These are phyloP conservation scores for Rhynchomys soricoides DNA, from an alignment of 2,113 vertebrate species.

Conservation along the genomic window DNA sequence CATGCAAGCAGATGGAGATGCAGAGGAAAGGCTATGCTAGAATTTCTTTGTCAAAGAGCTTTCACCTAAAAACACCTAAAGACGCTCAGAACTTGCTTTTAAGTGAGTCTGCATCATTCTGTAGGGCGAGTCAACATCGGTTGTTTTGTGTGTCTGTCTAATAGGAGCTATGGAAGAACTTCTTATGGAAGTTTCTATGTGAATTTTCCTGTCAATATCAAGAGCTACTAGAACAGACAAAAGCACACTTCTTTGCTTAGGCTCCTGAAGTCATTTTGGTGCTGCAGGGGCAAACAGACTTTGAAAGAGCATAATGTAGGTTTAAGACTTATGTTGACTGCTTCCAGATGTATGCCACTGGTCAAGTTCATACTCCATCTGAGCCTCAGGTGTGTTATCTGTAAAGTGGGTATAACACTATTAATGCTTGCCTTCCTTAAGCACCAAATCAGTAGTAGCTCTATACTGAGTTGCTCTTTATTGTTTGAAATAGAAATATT, in stretches of 20 bases:
- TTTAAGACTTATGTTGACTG: neutral
- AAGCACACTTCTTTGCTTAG: neutral
- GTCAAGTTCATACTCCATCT: neutral
- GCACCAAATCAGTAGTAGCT: neutral
- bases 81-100: neutral
- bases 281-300: neutral
- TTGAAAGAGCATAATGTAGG: neutral
- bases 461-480: neutral
- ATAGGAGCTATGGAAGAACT: neutral
- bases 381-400: neutral
- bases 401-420: neutral
- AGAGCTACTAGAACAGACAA: neutral
- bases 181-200: neutral
- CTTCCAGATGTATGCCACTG: neutral
- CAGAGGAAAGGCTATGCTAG: neutral
- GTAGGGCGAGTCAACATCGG: neutral
- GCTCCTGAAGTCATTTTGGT: neutral
- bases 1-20: neutral
- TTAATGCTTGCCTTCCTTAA: neutral
- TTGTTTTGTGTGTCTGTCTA: neutral
- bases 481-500: constrained; percentile 39
- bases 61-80: neutral
- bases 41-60: constrained; percentile 47
- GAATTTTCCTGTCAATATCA: neutral
- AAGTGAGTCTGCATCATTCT: neutral